Percentiles rank a stretch among this genome's conserved stretches.
phyloP scores from a whole-genome alignment of 2,797 vertebrate species.

The Gymnothorax reevesii region DNA sequence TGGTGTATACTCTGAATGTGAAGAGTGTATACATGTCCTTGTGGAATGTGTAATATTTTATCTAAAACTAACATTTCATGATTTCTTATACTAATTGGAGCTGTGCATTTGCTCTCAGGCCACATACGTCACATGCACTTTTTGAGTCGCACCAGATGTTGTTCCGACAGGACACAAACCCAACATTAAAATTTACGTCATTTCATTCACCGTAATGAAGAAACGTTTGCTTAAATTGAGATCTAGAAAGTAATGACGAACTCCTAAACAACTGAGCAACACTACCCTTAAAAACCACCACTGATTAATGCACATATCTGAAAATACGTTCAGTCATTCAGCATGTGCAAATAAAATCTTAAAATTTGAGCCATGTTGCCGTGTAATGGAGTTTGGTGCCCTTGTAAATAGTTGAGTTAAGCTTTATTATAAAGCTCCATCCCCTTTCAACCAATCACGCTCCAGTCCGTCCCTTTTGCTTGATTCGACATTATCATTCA shows the following conservation, averaged over 20 bases:
- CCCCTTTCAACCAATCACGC: slow-evolving; percentile 28
- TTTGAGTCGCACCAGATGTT: not conserved
- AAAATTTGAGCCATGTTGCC: not conserved
- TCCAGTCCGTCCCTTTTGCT: not conserved
- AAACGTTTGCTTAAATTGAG: not conserved
- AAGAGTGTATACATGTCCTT: no score
- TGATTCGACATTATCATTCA: not conserved
- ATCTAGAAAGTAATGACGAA: not conserved
- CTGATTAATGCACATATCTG: not conserved
- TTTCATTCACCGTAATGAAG: not conserved
- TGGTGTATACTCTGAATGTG: no score
- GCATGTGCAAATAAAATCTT: not conserved
- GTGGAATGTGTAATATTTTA: not conserved
- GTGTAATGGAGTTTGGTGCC: not conserved
- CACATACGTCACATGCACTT: not conserved
- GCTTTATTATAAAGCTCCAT: slow-evolving; percentile 44
- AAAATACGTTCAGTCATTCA: not conserved
- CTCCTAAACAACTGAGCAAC: not conserved
- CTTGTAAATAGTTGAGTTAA: not conserved
- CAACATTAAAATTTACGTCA: not conserved
- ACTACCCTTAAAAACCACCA: not conserved
- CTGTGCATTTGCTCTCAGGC: not conserved
- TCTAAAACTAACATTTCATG: not conserved
- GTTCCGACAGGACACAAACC: not conserved
- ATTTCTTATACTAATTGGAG: not conserved